Evolutionary conservation across 1,140 invertebrate genomes (phyloP).

Genomic region (Acromyrmex heyeri): DNA sequence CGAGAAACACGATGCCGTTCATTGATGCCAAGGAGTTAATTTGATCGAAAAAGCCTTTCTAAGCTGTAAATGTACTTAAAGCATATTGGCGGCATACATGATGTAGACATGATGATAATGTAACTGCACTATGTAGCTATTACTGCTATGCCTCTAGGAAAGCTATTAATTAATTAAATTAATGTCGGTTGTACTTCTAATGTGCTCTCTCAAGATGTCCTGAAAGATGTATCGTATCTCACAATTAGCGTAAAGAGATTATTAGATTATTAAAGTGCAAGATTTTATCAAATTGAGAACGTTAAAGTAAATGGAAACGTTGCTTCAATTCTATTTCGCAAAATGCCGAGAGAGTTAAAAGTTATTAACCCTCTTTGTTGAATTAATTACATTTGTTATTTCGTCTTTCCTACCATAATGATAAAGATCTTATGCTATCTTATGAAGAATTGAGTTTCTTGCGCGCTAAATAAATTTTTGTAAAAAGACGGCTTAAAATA

Average conservation of each 20-base stretch:
- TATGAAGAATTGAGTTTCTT: conserved; percentile 13
- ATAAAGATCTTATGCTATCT: neutral
- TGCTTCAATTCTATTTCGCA: neutral
- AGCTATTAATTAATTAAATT: conserved; percentile 51
- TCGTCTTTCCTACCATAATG: neutral
- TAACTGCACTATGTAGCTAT: neutral
- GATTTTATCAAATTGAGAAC: conserved; percentile 30
- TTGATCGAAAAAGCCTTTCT: conserved; percentile 19
- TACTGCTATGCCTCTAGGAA: conserved; percentile 11
- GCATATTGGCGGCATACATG: neutral
- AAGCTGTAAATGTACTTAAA: neutral
- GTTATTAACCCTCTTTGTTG: conserved; percentile 36
- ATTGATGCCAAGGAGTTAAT: conserved; percentile 13
- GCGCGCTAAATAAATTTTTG: neutral
- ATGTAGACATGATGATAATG: neutral
- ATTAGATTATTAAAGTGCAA: conserved; percentile 15
- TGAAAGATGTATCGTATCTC: conserved; percentile 1
- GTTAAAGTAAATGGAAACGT: conserved; percentile 42
- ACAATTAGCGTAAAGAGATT: neutral
- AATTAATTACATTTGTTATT: conserved; percentile 18
- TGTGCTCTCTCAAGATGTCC: neutral
- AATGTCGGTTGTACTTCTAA: conserved; percentile 10
- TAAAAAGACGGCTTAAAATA: neutral
- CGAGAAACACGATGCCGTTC: neutral
- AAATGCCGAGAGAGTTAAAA: conserved; percentile 28